These are phyloP conservation scores for Greenwoodochromis staneri DNA, from an alignment of 2,113 vertebrate species.

Conservation along the genomic window DNA sequence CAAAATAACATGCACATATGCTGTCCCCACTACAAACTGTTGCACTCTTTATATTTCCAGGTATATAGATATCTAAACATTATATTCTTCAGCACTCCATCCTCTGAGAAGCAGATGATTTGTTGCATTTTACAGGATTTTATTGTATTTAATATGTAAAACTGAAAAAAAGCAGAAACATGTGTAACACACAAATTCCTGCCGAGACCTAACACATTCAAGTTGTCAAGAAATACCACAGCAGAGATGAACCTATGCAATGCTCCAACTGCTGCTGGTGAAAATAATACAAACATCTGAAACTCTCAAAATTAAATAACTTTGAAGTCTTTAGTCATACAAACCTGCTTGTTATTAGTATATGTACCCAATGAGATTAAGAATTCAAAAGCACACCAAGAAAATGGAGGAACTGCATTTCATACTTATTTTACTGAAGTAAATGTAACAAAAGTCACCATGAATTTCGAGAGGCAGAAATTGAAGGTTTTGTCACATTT, in stretches of 20 bases:
- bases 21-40: not conserved
- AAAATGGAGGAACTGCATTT: not conserved
- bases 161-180: not conserved
- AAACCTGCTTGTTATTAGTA: not conserved
- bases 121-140: not conserved
- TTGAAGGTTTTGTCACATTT: not conserved
- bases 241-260: not conserved
- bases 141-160: not conserved
- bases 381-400: not conserved
- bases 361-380: not conserved
- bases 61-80: not conserved
- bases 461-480: not conserved
- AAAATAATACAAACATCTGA: constrained; percentile 40
- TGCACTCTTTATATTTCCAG: not conserved
- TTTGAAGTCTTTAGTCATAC: not conserved
- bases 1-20: not conserved
- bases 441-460: not conserved
- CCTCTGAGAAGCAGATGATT: not conserved
- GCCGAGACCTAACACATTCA: not conserved
- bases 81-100: not conserved
- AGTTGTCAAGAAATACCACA: not conserved
- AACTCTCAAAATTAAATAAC: not conserved
- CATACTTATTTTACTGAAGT: not conserved
- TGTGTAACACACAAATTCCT: not conserved
- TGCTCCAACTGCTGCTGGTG: not conserved